Conservation (phyloP, 2,797 vertebrate genomes). For the Pangasius krempfi region DNA sequence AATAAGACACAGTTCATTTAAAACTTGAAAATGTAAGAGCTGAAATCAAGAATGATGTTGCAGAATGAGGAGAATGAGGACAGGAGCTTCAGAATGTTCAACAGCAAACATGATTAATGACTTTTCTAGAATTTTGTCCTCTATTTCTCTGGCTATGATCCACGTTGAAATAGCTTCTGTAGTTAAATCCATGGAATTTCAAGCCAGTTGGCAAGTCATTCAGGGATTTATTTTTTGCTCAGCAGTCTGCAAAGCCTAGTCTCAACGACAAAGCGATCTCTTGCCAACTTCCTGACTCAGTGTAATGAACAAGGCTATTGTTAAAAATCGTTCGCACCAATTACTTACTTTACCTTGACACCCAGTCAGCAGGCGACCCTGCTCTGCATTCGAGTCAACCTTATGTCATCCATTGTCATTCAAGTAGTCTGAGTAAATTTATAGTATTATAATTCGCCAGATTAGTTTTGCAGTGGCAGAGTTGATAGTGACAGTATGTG, state of each 20-base stretch:
- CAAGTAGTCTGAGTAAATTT: background rate
- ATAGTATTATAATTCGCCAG: background rate
- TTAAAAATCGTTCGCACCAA: slow-evolving; percentile 50
- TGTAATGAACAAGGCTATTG: slow-evolving; percentile 61
- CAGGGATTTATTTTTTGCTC: slow-evolving; percentile 44
- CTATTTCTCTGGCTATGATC: slow-evolving; percentile 50
- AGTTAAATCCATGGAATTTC: slow-evolving; percentile 62
- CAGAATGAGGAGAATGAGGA: slow-evolving; percentile 51
- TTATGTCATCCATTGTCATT: background rate
- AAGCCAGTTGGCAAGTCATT: slow-evolving; percentile 57
- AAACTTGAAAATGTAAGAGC: slow-evolving; percentile 11
- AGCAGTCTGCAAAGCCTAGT: slow-evolving; percentile 55
- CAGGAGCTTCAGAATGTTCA: slow-evolving; percentile 2
- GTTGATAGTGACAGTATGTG: background rate
- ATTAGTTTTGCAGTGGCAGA: background rate
- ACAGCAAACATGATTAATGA: slow-evolving; percentile 64
- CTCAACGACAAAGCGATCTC: slow-evolving; percentile 52
- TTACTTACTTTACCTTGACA: slow-evolving; percentile 50
- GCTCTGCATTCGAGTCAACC: background rate
- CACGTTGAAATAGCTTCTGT: slow-evolving; percentile 57
- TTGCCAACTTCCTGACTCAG: slow-evolving; percentile 56
- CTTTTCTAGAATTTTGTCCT: slow-evolving; percentile 67
- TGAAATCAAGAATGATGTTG: background rate
- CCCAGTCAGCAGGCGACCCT: slow-evolving; percentile 26
- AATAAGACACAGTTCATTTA: slow-evolving; percentile 1